A percentile compares a stretch with the other conserved stretches of the same genome.
Evolutionary conservation across 2,113 vertebrate genomes (phyloP).

Genomic region (Panurus biarmicus): DNA sequence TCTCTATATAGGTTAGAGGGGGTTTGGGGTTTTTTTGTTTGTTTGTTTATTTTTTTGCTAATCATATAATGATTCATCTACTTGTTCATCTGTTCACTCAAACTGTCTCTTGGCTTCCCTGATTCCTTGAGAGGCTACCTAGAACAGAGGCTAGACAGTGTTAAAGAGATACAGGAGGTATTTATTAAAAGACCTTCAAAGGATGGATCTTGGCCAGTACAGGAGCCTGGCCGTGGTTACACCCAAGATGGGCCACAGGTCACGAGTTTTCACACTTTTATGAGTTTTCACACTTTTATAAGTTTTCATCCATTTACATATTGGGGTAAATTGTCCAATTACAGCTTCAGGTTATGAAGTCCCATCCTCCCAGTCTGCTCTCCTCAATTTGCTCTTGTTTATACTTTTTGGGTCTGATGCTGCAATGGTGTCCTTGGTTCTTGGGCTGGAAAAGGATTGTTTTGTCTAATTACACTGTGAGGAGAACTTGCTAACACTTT

Average conservation of each 20-base stretch:
- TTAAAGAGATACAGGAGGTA: background rate
- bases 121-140: background rate
- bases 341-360: background rate
- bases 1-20: background rate
- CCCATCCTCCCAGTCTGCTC: background rate
- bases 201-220: no score
- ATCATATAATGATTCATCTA: background rate
- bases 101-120: background rate
- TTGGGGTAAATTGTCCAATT: background rate
- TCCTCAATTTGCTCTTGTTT: background rate
- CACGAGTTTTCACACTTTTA: background rate
- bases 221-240: accelerated
- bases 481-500: background rate
- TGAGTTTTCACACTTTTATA: background rate
- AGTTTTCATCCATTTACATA: background rate
- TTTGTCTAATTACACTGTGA: background rate
- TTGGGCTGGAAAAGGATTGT: background rate
- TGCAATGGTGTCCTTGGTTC: background rate
- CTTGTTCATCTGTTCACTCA: background rate
- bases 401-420: accelerated
- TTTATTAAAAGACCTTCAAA: background rate
- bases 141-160: background rate
- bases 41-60: background rate
- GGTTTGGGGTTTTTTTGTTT: background rate
- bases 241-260: accelerated